Conservation (phyloP, 2,797 vertebrate species). For the Setipinna tenuifilis region DNA sequence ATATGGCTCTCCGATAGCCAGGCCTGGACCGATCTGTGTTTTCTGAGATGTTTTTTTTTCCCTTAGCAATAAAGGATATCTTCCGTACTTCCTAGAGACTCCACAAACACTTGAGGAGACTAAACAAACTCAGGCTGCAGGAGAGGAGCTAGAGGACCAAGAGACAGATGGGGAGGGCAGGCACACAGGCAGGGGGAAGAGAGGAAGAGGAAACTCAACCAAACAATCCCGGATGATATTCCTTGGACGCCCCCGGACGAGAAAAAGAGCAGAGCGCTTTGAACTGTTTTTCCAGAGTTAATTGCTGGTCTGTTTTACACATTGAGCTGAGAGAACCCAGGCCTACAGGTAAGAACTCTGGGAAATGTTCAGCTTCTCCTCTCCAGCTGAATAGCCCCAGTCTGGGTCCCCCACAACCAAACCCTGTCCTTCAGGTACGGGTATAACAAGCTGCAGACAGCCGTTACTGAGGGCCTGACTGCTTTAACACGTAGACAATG, state of each 20-base stretch:
- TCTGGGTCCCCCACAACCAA: neutral
- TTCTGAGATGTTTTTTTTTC: neutral
- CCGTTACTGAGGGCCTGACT: neutral
- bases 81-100: constrained; percentile 20
- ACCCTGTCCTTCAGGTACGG: neutral
- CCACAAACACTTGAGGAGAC: constrained; percentile 44
- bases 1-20: neutral
- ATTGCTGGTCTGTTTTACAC: neutral
- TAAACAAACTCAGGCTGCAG: constrained; percentile 57
- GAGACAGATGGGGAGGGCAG: neutral
- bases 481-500: neutral
- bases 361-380: neutral
- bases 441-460: neutral
- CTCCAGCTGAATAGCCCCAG: neutral
- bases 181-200: neutral
- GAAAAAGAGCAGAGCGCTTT: neutral
- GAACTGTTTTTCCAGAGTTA: neutral
- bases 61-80: neutral
- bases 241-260: neutral
- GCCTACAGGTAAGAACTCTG: too few species aligned
- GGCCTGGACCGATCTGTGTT: neutral
- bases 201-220: neutral
- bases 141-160: constrained; percentile 15
- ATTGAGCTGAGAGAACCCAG: neutral
- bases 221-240: neutral